These are phyloP conservation scores for Pomacea maculata DNA, from an alignment of 1,140 invertebrate genomes.

Conservation along the genomic window DNA sequence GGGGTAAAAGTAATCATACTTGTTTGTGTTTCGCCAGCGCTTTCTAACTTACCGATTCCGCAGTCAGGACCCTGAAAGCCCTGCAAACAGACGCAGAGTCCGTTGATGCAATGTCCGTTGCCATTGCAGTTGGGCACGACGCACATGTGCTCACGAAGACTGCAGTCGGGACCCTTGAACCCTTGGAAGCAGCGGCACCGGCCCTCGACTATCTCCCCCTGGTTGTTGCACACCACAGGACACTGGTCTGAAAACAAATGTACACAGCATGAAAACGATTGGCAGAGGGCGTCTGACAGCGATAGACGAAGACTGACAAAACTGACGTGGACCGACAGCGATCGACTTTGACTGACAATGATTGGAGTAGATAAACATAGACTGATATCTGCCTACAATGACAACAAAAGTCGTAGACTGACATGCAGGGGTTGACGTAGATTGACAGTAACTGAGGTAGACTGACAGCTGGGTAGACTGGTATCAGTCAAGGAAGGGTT, in stretches of 20 bases:
- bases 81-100: conserved; percentile 60
- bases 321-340: not conserved
- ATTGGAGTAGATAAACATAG: too few species aligned
- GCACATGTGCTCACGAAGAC: conserved; percentile 57
- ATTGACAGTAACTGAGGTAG: too few species aligned
- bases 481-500: too few species aligned
- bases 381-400: too few species aligned
- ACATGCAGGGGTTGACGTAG: too few species aligned
- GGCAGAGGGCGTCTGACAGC: not conserved
- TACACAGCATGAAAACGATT: not conserved
- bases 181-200: conserved; percentile 61
- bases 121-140: conserved; percentile 61
- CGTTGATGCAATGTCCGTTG: conserved; percentile 63
- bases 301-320: not conserved
- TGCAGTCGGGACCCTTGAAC: conserved; percentile 65
- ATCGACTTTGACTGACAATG: not conserved
- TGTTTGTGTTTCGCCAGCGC: too few species aligned
- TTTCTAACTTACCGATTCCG: conserved; percentile 51
- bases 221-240: conserved; percentile 71
- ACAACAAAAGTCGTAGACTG: too few species aligned
- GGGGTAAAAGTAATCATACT: not conserved
- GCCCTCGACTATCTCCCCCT: conserved; percentile 61
- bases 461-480: too few species aligned
- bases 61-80: conserved; percentile 63
- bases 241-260: conserved; percentile 69